Conservation (phyloP, 53 echinoderm and acorn worm genomes). For the Patiria pectinifera region DNA sequence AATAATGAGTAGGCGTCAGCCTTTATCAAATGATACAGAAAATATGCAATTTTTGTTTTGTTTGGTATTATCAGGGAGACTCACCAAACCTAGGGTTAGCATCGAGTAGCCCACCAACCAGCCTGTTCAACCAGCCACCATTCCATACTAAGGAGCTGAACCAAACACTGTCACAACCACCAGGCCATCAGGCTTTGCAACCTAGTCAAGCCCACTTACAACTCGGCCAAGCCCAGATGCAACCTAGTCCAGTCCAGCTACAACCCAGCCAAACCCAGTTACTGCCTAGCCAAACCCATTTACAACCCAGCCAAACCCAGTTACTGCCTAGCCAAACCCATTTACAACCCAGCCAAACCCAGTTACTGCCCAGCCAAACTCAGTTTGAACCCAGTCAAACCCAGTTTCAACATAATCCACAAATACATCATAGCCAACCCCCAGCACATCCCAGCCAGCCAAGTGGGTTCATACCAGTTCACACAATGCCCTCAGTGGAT, state of each 20-base stretch:
- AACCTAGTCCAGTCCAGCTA: background rate
- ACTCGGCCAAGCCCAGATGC: background rate
- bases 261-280: background rate
- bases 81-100: slow-evolving; percentile 29
- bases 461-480: slow-evolving; percentile 25
- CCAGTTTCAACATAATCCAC: background rate
- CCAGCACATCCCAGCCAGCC: background rate
- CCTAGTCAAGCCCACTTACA: background rate
- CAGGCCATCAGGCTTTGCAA: background rate
- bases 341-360: background rate
- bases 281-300: background rate
- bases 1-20: no score
- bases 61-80: background rate
- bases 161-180: background rate
- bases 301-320: background rate
- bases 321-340: background rate
- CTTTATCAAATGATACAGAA: background rate
- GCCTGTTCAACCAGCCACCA: slow-evolving; percentile 23
- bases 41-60: background rate
- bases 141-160: background rate
- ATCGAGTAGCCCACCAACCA: slow-evolving; percentile 2
- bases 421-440: background rate
- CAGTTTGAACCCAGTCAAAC: background rate
- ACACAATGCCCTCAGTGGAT: slow-evolving; percentile 23
- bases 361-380: background rate